Evolutionary conservation across 2,113 vertebrate genomes (phyloP).

Genomic region (Notothenia rossii): DNA sequence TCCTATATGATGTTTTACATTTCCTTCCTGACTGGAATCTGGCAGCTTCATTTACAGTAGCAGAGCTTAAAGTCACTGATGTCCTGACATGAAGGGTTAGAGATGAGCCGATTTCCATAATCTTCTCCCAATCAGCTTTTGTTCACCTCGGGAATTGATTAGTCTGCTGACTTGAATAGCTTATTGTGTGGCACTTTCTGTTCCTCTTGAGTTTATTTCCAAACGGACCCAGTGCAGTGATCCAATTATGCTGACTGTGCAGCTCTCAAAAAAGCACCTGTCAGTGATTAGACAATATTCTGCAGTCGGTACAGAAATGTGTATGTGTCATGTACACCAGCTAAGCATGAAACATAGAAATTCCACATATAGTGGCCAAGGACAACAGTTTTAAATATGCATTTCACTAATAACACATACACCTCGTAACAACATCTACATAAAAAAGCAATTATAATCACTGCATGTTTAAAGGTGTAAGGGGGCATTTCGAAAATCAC

Average conservation of each 20-base stretch:
- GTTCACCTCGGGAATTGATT: slow-evolving; percentile 32
- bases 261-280: slow-evolving; percentile 26
- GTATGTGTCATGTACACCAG: background rate
- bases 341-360: background rate
- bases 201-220: slow-evolving; percentile 12
- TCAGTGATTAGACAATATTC: slow-evolving; percentile 20
- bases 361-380: background rate
- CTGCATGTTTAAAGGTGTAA: background rate
- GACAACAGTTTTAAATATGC: no score
- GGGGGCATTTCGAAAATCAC: slow-evolving; percentile 53
- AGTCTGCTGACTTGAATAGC: slow-evolving; percentile 35
- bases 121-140: slow-evolving; percentile 39
- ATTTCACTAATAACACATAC: slow-evolving; percentile 20
- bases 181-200: slow-evolving; percentile 28
- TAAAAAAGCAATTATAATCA: slow-evolving; percentile 32
- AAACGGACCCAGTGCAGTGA: slow-evolving; percentile 20
- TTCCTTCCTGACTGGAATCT: slow-evolving; percentile 36
- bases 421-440: slow-evolving; percentile 21
- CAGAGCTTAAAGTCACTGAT: slow-evolving; percentile 41
- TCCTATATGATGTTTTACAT: slow-evolving; percentile 51
- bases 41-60: slow-evolving; percentile 48
- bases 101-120: slow-evolving; percentile 36
- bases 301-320: slow-evolving; percentile 15
- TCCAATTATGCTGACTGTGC: slow-evolving; percentile 28
- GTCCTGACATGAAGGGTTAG: slow-evolving; percentile 18